Evolutionary conservation across 1,140 invertebrate species (phyloP).

Genomic region (Schlechtendalia chinensis): DNA sequence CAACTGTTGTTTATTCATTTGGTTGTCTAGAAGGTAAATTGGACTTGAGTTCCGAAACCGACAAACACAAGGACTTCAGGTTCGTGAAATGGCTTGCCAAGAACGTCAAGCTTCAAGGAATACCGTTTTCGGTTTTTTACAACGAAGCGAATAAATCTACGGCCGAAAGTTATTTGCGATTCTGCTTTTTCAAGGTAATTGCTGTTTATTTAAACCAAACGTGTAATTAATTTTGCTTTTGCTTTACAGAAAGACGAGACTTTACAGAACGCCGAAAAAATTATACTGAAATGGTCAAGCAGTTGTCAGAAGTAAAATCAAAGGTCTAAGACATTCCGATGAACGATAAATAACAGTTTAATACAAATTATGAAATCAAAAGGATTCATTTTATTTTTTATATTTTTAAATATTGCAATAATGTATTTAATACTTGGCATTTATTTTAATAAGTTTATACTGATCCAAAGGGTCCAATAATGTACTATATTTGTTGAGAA

Average conservation of each 20-base stretch:
- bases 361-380: too few species aligned
- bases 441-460: too few species aligned
- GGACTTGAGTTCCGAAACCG: constrained; percentile 66
- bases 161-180: constrained; percentile 84
- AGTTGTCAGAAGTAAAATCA: not conserved
- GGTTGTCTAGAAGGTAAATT: constrained; percentile 56
- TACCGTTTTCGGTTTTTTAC: constrained; percentile 94
- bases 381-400: too few species aligned
- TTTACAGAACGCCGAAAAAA: constrained; percentile 59
- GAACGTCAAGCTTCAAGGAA: constrained; percentile 87
- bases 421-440: too few species aligned
- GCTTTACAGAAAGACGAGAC: constrained; percentile 67
- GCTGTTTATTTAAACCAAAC: not conserved
- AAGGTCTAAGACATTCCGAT: constrained; percentile 4
- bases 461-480: too few species aligned
- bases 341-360: too few species aligned
- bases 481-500: too few species aligned
- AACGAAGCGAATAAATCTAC: constrained; percentile 75
- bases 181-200: constrained; percentile 89
- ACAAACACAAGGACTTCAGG: constrained; percentile 79
- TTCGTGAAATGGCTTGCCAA: constrained; percentile 96
- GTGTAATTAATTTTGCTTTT: not conserved
- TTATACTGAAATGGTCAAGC: not conserved
- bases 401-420: too few species aligned
- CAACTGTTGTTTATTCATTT: constrained; percentile 11